A percentile compares a stretch with the other conserved stretches of the same genome.
Evolutionary conservation across 2,113 vertebrate genomes (phyloP).

Genomic region (Bagarius yarrelli): DNA sequence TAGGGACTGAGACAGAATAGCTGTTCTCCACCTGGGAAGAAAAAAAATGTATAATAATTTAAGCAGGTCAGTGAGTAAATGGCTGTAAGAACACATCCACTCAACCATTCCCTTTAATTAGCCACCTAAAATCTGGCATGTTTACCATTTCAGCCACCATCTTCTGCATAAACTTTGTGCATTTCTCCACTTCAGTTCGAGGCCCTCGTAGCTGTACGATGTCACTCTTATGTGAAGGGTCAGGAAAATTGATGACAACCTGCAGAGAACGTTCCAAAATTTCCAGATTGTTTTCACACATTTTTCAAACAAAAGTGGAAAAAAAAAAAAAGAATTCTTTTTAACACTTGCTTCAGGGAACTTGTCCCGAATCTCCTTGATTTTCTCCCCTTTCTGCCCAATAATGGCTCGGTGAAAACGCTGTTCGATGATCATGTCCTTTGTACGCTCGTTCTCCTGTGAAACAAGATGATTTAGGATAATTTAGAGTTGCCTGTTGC

Average conservation of each 20-base stretch:
- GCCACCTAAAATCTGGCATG: too few relatives aligned
- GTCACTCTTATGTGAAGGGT: slow-evolving; percentile 93
- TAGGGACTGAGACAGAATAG: slow-evolving; percentile 92
- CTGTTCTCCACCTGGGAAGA: slow-evolving; percentile 89
- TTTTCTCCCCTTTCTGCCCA: slow-evolving; percentile 96
- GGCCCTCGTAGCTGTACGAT: slow-evolving; percentile 96
- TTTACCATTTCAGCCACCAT: slow-evolving; percentile 94
- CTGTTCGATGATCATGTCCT: slow-evolving; percentile 97
- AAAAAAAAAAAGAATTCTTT: not conserved
- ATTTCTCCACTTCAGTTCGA: slow-evolving; percentile 95
- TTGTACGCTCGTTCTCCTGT: slow-evolving; percentile 98
- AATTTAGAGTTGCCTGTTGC: slow-evolving; percentile 20
- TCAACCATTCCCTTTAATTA: not conserved
- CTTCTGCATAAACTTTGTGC: slow-evolving; percentile 96
- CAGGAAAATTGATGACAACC: slow-evolving; percentile 99
- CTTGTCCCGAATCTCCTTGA: slow-evolving; percentile 96
- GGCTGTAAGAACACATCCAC: not conserved
- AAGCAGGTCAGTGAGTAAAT: too few relatives aligned
- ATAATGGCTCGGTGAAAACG: slow-evolving; percentile 98
- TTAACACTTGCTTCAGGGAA: slow-evolving; percentile 83
- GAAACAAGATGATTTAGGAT: slow-evolving; percentile 20
- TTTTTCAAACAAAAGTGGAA: not conserved
- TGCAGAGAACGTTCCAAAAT: slow-evolving; percentile 55
- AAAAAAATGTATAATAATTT: too few relatives aligned
- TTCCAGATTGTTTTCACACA: not conserved